Base-by-base conservation (phyloP, 2,797 vertebrate genomes). In the Poecilia wingei region DNA sequence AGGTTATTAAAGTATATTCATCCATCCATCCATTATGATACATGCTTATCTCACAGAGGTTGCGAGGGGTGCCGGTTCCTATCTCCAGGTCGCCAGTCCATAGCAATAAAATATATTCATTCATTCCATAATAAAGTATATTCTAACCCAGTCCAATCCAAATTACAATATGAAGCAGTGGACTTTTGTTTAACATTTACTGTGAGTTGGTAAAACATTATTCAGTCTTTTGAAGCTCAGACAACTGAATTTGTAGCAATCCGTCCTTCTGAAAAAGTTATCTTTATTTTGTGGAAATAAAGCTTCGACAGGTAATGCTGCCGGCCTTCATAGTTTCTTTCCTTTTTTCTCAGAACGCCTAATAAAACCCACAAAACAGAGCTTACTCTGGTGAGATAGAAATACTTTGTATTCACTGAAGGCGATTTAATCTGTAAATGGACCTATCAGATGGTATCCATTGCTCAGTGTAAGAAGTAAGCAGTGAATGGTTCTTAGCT, bases 311-410 rank as follows among this genome's bases (percentile, higher is more conserved):
- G 78, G 84, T 39, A 77, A 74, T 75, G 61, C 64, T 81, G 43
- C 46, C 77, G 74, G 87, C 78, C 82, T 77, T 89, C 81, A 84
- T 79, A 85, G 87, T 88, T 81, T 87, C 41, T 72, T 79, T 77
- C 66, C 83, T 81, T 75, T 39, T 74, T 79, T 28, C 77, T 90
- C 79, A 87, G 46, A 39, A 70, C 78, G 77, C 49, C 36, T 70
- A 51, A 51, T 55, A 70, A 76, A 83, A 74, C 49, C 71, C 2
- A 10, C 45, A 82, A 73, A 85, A 45, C 3, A 82, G 81, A 81
- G 70, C 75, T 31, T 85, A 36, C 75, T 64, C n/a, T 79, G 6
- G 16, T n/a, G 25, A 78, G 73, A 82, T 16, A 79, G 41, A 87
- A 89, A 84, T 73, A 25, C 47, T 79, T 83, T 55, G 41, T 64